phyloP scores from a whole-genome alignment of 2,797 vertebrate genomes.

The Cetoscarus ocellatus region DNA sequence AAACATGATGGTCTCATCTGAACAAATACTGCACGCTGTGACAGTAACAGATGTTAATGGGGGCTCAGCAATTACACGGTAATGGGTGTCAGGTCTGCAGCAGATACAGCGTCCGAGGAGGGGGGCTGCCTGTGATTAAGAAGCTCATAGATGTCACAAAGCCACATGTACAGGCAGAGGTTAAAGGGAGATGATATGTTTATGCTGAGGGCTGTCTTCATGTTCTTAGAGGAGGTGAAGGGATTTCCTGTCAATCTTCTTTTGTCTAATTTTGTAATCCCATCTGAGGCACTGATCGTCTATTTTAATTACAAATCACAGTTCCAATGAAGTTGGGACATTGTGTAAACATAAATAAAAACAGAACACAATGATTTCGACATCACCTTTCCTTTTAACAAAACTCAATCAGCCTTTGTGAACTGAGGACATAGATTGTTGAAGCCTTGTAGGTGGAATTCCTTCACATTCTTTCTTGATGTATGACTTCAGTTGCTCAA shows the following conservation, averaged over 20 bases:
- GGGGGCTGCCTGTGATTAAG: conserved; percentile 20
- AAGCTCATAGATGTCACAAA: conserved; percentile 24
- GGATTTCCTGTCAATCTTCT: background rate
- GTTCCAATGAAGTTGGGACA: too few species aligned
- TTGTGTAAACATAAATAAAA: too few species aligned
- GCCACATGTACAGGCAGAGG: conserved; percentile 17
- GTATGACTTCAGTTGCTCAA: too few species aligned
- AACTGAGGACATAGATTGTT: too few species aligned
- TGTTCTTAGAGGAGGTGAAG: background rate
- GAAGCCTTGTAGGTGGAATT: too few species aligned
- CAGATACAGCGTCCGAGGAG: background rate
- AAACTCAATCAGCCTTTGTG: too few species aligned
- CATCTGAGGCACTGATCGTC: background rate
- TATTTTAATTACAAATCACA: background rate
- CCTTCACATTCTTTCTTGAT: too few species aligned
- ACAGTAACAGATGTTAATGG: conserved; percentile 38
- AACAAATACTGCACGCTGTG: conserved; percentile 16
- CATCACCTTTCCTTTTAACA: too few species aligned
- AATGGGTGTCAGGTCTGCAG: conserved; percentile 26
- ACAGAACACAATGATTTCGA: too few species aligned
- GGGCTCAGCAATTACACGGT: conserved; percentile 12
- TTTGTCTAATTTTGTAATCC: background rate
- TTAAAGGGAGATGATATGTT: conserved; percentile 9
- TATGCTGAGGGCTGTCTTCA: background rate
- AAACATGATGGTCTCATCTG: background rate